These are phyloP conservation scores for Entomobrya proxima DNA, from an alignment of 2,888 invertebrate genomes.

Conservation along the genomic window DNA sequence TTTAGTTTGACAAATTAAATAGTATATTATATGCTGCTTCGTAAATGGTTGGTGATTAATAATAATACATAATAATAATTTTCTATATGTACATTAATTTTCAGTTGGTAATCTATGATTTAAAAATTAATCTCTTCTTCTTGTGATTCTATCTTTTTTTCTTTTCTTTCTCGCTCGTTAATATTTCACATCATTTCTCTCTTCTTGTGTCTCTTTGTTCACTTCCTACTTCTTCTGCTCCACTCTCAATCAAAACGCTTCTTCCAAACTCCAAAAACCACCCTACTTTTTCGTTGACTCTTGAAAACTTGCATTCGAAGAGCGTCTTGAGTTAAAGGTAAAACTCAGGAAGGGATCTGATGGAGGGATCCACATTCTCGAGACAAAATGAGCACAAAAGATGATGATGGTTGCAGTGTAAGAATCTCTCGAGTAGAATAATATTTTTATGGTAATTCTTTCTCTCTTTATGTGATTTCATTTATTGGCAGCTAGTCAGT, in stretches of 20 bases:
- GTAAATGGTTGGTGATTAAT: not conserved
- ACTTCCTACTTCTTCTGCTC: conserved; percentile 63
- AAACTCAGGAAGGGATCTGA: conserved; percentile 72
- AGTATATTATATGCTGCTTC: not conserved
- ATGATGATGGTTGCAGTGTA: conserved; percentile 48
- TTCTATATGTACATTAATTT: conserved; percentile 34
- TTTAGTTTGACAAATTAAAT: not conserved
- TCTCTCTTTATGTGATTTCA: conserved; percentile 23
- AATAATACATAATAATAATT: not conserved
- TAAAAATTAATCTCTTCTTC: conserved; percentile 58
- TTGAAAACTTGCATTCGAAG: conserved; percentile 63
- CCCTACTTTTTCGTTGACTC: conserved; percentile 28
- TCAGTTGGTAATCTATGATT: conserved; percentile 44
- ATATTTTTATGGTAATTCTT: conserved; percentile 35
- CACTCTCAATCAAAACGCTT: conserved; percentile 23
- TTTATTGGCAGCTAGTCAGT: conserved; percentile 7
- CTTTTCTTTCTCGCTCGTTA: conserved; percentile 26
- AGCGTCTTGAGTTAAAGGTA: conserved; percentile 74
- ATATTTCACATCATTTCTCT: conserved; percentile 32
- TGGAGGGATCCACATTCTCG: conserved; percentile 74
- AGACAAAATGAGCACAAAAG: conserved; percentile 70
- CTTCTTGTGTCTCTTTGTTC: conserved; percentile 61
- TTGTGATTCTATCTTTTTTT: conserved; percentile 58
- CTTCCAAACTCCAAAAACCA: conserved; percentile 38
- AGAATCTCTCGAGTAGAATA: conserved; percentile 40